phyloP scores from a whole-genome alignment of 2,113 vertebrate species.

The Syngnathus typhle region DNA sequence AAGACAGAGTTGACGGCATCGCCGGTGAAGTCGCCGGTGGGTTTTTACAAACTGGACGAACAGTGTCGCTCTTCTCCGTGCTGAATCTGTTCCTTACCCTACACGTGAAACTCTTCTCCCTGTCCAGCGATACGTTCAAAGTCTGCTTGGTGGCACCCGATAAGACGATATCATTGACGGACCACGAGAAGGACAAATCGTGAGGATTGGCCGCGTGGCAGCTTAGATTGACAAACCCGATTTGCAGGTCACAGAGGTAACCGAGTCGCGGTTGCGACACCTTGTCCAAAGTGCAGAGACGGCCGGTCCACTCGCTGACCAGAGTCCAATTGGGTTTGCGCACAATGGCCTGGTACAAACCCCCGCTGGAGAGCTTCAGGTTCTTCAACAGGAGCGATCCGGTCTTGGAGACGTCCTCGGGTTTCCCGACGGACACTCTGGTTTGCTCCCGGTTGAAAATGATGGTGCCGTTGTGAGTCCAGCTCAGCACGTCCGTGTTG shows the following conservation, averaged over 20 bases:
- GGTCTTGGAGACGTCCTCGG: conserved; percentile 22
- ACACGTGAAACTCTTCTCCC: conserved; percentile 30
- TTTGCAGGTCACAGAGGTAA: conserved; percentile 39
- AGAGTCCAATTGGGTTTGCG: not conserved
- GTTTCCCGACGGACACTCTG: conserved; percentile 28
- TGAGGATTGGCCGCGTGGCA: conserved; percentile 31
- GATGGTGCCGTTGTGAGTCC: conserved; percentile 39
- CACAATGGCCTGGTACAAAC: conserved; percentile 32
- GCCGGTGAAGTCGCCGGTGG: not conserved
- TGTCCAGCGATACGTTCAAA: conserved; percentile 39
- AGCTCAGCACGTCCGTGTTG: conserved; percentile 32
- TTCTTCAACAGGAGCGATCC: conserved; percentile 49
- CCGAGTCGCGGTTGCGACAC: conserved; percentile 42
- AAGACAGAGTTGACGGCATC: conserved; percentile 6
- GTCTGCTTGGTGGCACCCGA: conserved; percentile 28
- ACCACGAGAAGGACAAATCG: conserved; percentile 45
- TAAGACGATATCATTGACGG: conserved; percentile 19
- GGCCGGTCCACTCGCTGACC: conserved; percentile 3
- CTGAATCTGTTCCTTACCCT: conserved; percentile 41
- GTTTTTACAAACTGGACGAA: conserved; percentile 31
- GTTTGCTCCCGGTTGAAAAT: conserved; percentile 25
- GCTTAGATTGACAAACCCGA: conserved; percentile 21
- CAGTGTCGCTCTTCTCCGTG: conserved; percentile 28
- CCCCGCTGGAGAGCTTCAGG: conserved; percentile 26
- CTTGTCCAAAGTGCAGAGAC: conserved; percentile 44